Evolutionary conservation across 2,888 invertebrate species (phyloP).

Genomic region (Lampropteryx suffumata): DNA sequence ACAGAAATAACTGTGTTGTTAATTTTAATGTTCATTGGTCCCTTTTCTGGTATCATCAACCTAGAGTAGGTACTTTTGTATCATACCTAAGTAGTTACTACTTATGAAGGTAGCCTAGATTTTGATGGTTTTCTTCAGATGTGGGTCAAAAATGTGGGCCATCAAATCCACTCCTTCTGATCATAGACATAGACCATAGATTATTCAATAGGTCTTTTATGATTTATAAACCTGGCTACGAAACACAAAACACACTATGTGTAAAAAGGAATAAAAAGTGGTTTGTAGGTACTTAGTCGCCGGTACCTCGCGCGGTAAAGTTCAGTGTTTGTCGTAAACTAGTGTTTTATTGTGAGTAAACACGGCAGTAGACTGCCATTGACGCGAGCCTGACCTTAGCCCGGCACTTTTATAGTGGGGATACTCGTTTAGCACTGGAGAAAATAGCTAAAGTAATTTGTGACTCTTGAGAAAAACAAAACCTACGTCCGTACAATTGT

Average conservation of each 20-base stretch:
- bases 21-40: slow-evolving; percentile 8
- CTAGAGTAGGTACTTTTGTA: too few species aligned
- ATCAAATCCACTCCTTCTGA: too few species aligned
- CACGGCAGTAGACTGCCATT: slow-evolving; percentile 55
- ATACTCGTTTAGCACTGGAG: slow-evolving; percentile 22
- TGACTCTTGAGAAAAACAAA: slow-evolving; percentile 1
- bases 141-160: too few species aligned
- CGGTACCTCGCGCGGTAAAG: slow-evolving; percentile 21
- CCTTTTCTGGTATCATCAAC: slow-evolving; percentile 5
- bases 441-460: slow-evolving; percentile 6
- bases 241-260: slow-evolving; percentile 4
- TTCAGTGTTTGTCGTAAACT: slow-evolving; percentile 54
- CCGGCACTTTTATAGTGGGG: slow-evolving; percentile 45
- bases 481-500: too few species aligned
- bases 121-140: too few species aligned
- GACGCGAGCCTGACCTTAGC: slow-evolving; percentile 48
- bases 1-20: slow-evolving; percentile 7
- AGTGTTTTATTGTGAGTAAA: slow-evolving; percentile 63
- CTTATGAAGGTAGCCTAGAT: too few species aligned
- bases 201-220: too few species aligned
- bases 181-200: too few species aligned
- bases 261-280: slow-evolving; percentile 12
- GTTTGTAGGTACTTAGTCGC: neutral
- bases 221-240: neutral
- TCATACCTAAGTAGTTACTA: too few species aligned